Base-by-base conservation (phyloP, 2,797 vertebrate species). In the Chrysocyon brachyurus region DNA sequence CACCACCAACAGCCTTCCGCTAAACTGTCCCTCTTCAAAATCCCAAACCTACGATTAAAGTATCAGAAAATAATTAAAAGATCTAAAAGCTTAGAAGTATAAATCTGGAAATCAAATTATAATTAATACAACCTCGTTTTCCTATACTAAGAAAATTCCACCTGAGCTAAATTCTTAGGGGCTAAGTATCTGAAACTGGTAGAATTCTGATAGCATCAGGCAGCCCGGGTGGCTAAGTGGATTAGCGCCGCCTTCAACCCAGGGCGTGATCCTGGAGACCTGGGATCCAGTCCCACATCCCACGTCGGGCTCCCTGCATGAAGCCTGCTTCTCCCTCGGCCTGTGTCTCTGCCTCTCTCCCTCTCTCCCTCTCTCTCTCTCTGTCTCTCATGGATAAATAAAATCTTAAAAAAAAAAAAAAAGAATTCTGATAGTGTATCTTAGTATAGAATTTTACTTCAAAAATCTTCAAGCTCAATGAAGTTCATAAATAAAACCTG, bases 11-110 rank as follows among this genome's bases (percentile, higher is more conserved):
- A 82, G 24, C 33, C 7, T 82, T 86, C 66, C 49, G 22, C 49
- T 61, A 46, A 1, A 89, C 36, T 19, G 73, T 57, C 81, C 46
- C 64, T 66, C 61, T 68, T 66, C 26, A 79, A 56, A 68, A 86
- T 78, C 17, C 61, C 63, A 91, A 92, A 87, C 8, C 14, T 83
- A 10, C 72, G 90, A 90, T 61, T 70, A 92, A 91, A 78, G 52
- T 54, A 79, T 78, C 31, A 75, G 31, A 66, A 85, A 57, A 70
- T 31, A 87, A 79, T 66, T 64, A 81, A 52, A 56, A 86, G 26
- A 81, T 57, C 7, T n/a, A 79, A 9, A 9, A 9, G 14, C n/a
- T 72, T 81, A n/a, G 36, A 73, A 83, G 12, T n/a, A 66, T 36
- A 82, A 63, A 79, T 52, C 11, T 75, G 17, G 7, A 61, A 75